Evolutionary conservation across 2,888 invertebrate species (phyloP).

Genomic region (Drosophila nr. fundita): DNA sequence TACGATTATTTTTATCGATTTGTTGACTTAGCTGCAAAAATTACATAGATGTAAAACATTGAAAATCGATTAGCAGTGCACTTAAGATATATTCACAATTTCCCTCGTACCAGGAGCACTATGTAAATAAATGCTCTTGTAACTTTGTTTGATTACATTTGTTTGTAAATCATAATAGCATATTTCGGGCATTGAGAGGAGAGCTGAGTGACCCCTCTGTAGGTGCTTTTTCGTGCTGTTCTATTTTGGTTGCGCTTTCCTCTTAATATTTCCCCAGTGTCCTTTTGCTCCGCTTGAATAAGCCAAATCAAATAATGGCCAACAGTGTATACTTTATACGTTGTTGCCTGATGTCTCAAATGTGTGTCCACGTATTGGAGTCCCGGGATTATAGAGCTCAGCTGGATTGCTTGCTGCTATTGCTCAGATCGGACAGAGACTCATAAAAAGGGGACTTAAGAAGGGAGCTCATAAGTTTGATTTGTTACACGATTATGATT

Average conservation of each 20-base stretch:
- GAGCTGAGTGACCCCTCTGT: slow-evolving; percentile 4
- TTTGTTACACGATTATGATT: slow-evolving; percentile 73
- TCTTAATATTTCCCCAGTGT: slow-evolving; percentile 42
- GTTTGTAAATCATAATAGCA: neutral
- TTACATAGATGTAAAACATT: slow-evolving; percentile 1
- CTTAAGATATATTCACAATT: neutral
- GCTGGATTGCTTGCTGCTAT: slow-evolving; percentile 10
- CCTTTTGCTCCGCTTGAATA: slow-evolving; percentile 34
- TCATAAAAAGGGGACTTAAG: slow-evolving; percentile 57
- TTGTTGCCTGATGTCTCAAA: slow-evolving; percentile 10
- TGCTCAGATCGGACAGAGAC: slow-evolving; percentile 37
- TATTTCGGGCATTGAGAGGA: neutral
- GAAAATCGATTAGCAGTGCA: slow-evolving; percentile 15
- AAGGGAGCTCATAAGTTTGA: slow-evolving; percentile 56
- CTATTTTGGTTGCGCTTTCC: slow-evolving; percentile 29
- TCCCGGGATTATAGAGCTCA: slow-evolving; percentile 46
- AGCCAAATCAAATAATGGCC: slow-evolving; percentile 68
- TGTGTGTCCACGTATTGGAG: slow-evolving; percentile 26
- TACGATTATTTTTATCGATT: slow-evolving; percentile 43
- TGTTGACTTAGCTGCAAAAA: slow-evolving; percentile 12
- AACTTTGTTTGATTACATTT: neutral
- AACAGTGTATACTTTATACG: slow-evolving; percentile 32
- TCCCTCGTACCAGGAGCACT: neutral
- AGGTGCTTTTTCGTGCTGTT: neutral
- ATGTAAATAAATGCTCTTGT: neutral